phyloP scores from a whole-genome alignment of 2,888 invertebrate species.

The Acleris laterana region DNA sequence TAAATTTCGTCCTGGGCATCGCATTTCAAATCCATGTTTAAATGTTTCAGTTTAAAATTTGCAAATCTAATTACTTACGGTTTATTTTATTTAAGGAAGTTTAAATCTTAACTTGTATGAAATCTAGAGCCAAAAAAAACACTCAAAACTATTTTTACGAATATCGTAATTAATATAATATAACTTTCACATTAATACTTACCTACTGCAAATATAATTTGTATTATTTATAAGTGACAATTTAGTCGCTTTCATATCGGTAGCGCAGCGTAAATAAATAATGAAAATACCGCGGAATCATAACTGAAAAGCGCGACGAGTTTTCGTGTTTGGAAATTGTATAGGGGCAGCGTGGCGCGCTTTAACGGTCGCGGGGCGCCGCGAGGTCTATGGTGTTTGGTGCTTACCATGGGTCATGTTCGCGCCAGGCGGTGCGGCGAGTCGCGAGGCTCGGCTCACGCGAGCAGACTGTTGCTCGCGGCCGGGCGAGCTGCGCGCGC shows the following conservation, averaged over 20 bases:
- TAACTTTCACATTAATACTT: constrained; percentile 42
- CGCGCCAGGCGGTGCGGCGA: constrained; percentile 61
- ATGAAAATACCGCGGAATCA: constrained; percentile 60
- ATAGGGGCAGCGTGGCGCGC: constrained; percentile 10
- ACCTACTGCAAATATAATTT: constrained; percentile 32
- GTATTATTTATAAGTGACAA: constrained; percentile 49
- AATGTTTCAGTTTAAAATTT: neutral
- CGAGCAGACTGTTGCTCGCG: constrained; percentile 81
- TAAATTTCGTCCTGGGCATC: constrained; percentile 36
- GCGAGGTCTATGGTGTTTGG: constrained; percentile 50
- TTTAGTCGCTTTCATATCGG: constrained; percentile 47
- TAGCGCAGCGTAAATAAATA: constrained; percentile 69
- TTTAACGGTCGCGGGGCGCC: constrained; percentile 40
- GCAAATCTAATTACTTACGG: neutral
- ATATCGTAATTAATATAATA: too few species aligned
- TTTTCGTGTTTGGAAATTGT: constrained; percentile 32
- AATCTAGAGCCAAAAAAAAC: too few species aligned
- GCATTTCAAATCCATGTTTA: constrained; percentile 18
- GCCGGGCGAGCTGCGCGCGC: constrained; percentile 76
- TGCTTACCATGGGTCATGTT: constrained; percentile 79
- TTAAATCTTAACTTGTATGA: too few species aligned
- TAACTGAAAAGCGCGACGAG: constrained; percentile 64
- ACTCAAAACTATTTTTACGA: too few species aligned
- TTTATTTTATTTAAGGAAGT: too few species aligned
- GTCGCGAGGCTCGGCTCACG: constrained; percentile 70